Evolutionary conservation across 2,888 invertebrate species (phyloP).

Genomic region (Euspilapteryx auroguttella): DNA sequence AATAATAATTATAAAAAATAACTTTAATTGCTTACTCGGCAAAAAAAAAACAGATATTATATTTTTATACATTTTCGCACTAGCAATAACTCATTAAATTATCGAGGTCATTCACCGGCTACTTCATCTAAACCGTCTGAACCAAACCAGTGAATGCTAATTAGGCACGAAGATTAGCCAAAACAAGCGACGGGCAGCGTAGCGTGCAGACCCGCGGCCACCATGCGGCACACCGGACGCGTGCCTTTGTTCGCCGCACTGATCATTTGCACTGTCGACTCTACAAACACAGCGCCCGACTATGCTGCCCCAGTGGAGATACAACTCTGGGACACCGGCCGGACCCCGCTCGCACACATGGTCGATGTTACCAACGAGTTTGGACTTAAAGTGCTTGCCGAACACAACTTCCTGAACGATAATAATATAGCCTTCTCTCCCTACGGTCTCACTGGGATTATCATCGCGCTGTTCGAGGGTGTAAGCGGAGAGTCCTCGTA

Average conservation of each 20-base stretch:
- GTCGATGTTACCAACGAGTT: constrained; percentile 79
- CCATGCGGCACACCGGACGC: constrained; percentile 36
- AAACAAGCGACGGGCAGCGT: constrained; percentile 13
- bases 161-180: constrained; percentile 36
- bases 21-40: too few relatives aligned
- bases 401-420: constrained; percentile 71
- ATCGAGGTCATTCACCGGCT: constrained; percentile 56
- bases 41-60: too few relatives aligned
- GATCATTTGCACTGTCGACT: background rate
- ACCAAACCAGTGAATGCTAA: too few relatives aligned
- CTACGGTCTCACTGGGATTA: constrained; percentile 77
- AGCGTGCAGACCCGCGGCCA: constrained; percentile 26
- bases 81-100: too few relatives aligned
- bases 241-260: constrained; percentile 10
- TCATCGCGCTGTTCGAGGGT: constrained; percentile 80
- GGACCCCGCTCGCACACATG: constrained; percentile 72
- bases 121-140: constrained; percentile 16
- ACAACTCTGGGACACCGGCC: constrained; percentile 40
- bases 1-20: too few relatives aligned
- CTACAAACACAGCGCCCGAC: constrained; percentile 13
- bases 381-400: constrained; percentile 68
- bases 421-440: constrained; percentile 86
- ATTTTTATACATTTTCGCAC: too few relatives aligned
- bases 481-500: constrained; percentile 71
- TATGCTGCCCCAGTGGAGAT: constrained; percentile 45